Evolutionary conservation across 2,888 invertebrate species (phyloP), one percentile per base, ranked within the genome.

Genomic region (Panzeria rudis): DNA sequence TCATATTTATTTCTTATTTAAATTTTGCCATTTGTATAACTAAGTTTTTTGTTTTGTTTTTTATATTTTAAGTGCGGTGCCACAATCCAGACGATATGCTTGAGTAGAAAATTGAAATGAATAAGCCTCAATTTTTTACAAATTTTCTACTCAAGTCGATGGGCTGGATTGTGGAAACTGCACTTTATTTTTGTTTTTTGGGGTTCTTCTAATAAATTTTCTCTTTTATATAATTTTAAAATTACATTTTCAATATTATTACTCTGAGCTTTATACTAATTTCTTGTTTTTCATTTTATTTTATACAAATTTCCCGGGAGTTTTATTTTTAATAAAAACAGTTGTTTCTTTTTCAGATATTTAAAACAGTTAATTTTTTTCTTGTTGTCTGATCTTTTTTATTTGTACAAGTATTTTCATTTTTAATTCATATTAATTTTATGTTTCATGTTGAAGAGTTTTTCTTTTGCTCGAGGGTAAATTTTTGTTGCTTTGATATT

Each of bases 11-110:
- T 59, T 47, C 3, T 56, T 71, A 68, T 61, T 47, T 44, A 38
- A 66, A 61, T 73, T 66, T 54, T 78, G 77, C 1, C 59, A 66
- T 72, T 86, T 81, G 84, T 86, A 82, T 82, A 83, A 73, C 61
- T 77, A 83, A n/a, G 38, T 29, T 71, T 72, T 64, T 62, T 56
- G 8, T 44, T 56, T 64, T 20, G 11, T 2, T 66, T 38, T 25
- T 61, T 62, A 13, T 13, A 13, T 38, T 11, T 38, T 38, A 13
- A 13, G 13, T 13, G 1, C 38, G 38, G 1, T 38, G 9, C 38
- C 38, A 38, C 38, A 47, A 17, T 56, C 2, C 38, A 38, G 13
- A 11, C 38, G 11, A 11, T 38, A 3, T 3, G 11, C 13, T 38
- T 38, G 13, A 38, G 38, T 38, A 38, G 9, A 38, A 38, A 38